Evolutionary conservation across 1,140 invertebrate genomes (phyloP).

Genomic region (Sinonovacula constricta): DNA sequence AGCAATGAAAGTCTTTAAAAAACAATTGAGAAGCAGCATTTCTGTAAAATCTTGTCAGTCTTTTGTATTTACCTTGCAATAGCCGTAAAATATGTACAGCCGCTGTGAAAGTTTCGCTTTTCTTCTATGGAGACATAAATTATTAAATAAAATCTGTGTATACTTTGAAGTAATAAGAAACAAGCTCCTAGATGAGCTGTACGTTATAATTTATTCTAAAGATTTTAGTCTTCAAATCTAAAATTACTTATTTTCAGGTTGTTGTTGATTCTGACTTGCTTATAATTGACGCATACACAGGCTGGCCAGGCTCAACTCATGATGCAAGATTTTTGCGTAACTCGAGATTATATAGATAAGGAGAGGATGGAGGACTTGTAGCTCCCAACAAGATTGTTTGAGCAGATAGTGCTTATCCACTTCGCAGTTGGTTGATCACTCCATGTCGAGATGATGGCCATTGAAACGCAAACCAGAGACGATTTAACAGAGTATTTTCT

Average conservation of each 20-base stretch:
- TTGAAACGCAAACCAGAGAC: neutral
- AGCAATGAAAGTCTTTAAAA: too few species aligned
- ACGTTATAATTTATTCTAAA: too few species aligned
- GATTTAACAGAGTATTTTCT: conserved; percentile 8
- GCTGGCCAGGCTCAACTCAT: conserved; percentile 26
- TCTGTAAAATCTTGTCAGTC: too few species aligned
- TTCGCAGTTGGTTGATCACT: conserved; percentile 22
- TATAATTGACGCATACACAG: conserved; percentile 18
- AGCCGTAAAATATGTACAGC: too few species aligned
- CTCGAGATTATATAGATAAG: neutral
- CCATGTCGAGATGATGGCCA: conserved; percentile 12
- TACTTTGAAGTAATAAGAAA: too few species aligned
- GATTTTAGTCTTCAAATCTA: too few species aligned
- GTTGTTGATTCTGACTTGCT: neutral
- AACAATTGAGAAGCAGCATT: too few species aligned
- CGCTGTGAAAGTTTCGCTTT: too few species aligned
- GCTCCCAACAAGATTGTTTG: neutral
- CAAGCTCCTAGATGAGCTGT: too few species aligned
- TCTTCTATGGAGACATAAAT: too few species aligned
- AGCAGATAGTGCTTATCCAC: conserved; percentile 26
- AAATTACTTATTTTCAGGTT: neutral
- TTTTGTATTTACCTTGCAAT: too few species aligned
- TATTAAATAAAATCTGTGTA: too few species aligned
- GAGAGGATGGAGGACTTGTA: neutral
- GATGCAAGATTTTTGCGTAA: conserved; percentile 21